phyloP scores from a whole-genome alignment of 1,140 invertebrate genomes.

The Pseudomyrmex cubaensis region DNA sequence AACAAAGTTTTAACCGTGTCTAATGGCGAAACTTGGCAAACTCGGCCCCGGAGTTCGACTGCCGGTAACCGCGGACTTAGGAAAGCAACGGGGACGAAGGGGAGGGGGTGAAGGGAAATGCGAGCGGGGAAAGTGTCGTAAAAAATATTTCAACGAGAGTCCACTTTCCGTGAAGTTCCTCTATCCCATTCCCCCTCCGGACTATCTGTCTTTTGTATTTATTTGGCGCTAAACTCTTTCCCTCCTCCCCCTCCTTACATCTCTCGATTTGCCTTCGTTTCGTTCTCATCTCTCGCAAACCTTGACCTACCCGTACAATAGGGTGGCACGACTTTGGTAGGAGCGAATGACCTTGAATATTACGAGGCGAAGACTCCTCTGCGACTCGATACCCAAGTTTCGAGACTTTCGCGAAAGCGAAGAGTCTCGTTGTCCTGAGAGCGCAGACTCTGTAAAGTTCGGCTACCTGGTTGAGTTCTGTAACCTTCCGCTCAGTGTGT shows the following conservation, averaged over 20 bases:
- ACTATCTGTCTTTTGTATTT: slow-evolving; percentile 70
- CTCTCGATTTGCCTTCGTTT: background rate
- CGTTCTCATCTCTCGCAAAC: slow-evolving; percentile 34
- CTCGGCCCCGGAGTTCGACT: slow-evolving; percentile 78
- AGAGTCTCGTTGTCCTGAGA: slow-evolving; percentile 68
- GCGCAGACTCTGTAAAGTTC: slow-evolving; percentile 66
- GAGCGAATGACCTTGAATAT: slow-evolving; percentile 70
- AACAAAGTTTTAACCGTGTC: slow-evolving; percentile 85
- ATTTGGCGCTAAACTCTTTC: slow-evolving; percentile 52
- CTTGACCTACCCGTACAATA: slow-evolving; percentile 68
- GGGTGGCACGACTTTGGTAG: slow-evolving; percentile 56
- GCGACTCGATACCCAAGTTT: slow-evolving; percentile 71
- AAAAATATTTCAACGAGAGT: slow-evolving; percentile 77
- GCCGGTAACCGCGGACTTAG: slow-evolving; percentile 77
- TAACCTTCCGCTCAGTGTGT: slow-evolving; percentile 35
- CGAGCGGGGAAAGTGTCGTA: slow-evolving; percentile 73
- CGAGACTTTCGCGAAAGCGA: slow-evolving; percentile 69
- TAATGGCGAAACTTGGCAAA: slow-evolving; percentile 84
- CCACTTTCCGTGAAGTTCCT: slow-evolving; percentile 60
- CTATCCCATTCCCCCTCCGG: slow-evolving; percentile 39
- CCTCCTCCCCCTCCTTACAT: background rate
- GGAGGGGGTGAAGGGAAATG: slow-evolving; percentile 31
- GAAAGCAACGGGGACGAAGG: slow-evolving; percentile 42
- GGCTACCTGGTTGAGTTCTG: slow-evolving; percentile 50
- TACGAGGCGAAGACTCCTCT: slow-evolving; percentile 55